Conservation (phyloP, 2,113 vertebrate species). For the Chaenogobius annularis region DNA sequence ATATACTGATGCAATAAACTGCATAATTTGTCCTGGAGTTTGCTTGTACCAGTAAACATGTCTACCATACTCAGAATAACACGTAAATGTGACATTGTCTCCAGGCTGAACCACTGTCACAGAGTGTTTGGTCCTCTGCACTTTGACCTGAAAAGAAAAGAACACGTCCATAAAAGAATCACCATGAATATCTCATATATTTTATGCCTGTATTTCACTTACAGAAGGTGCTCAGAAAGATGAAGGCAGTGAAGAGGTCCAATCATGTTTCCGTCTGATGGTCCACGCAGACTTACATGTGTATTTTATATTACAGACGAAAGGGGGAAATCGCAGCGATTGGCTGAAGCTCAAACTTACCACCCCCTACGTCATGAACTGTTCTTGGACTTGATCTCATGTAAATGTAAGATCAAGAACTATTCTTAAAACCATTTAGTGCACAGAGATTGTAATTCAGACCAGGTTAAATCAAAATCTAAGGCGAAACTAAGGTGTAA, state of each 20-base stretch:
- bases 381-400: too few relatives aligned
- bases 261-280: slow-evolving; percentile 2
- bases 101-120: not conserved
- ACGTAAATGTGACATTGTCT: not conserved
- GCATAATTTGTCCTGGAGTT: not conserved
- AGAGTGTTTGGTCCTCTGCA: not conserved
- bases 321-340: too few relatives aligned
- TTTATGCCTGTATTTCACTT: not conserved
- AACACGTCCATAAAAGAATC: too few relatives aligned
- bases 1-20: not conserved
- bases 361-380: too few relatives aligned
- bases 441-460: too few relatives aligned
- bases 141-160: not conserved
- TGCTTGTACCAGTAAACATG: not conserved
- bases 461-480: too few relatives aligned
- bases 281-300: not conserved
- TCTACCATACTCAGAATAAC: not conserved
- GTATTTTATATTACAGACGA: not conserved
- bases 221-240: not conserved
- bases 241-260: not conserved
- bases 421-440: too few relatives aligned
- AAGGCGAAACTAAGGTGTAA: too few relatives aligned
- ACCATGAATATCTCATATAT: not conserved
- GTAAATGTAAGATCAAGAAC: too few relatives aligned
- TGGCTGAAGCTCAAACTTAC: too few relatives aligned